Percentiles rank a stretch among this genome's conserved stretches.
These are phyloP conservation scores for Eulemur rubriventer DNA, from an alignment of 2,797 vertebrate genomes.

Conservation along the genomic window DNA sequence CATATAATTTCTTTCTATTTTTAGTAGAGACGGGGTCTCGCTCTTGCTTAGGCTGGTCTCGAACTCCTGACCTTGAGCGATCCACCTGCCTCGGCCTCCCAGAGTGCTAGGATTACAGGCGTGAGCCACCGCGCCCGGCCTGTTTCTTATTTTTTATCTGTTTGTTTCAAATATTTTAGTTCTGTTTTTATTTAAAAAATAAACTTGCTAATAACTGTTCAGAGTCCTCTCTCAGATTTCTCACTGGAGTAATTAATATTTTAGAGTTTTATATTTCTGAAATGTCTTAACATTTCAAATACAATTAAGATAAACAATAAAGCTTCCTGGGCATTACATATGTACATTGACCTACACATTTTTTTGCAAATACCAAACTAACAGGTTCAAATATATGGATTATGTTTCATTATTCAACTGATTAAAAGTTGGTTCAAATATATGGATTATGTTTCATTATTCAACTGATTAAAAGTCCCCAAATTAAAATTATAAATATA, in stretches of 20 bases:
- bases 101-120: too few relatives aligned
- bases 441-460: not conserved
- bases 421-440: not conserved
- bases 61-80: too few relatives aligned
- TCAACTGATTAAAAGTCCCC: not conserved
- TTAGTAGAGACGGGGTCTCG: too few relatives aligned
- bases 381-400: not conserved
- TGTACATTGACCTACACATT: not conserved
- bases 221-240: not conserved
- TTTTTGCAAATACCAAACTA: not conserved
- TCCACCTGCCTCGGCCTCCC: too few relatives aligned
- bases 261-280: not conserved
- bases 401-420: not conserved
- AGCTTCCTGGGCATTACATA: not conserved
- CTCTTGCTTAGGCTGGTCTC: too few relatives aligned
- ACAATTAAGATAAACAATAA: not conserved
- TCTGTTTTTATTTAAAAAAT: not conserved
- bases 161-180: slow-evolving; percentile 3
- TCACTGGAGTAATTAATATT: not conserved
- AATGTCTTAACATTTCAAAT: not conserved
- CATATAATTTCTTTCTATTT: not conserved
- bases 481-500: slow-evolving; percentile 31
- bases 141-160: not conserved
- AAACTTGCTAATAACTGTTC: not conserved
- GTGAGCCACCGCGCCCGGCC: too few relatives aligned